Evolutionary conservation across 2,113 vertebrate species (phyloP), one percentile per base, ranked within the genome.

Genomic region (Leptosomus discolor): DNA sequence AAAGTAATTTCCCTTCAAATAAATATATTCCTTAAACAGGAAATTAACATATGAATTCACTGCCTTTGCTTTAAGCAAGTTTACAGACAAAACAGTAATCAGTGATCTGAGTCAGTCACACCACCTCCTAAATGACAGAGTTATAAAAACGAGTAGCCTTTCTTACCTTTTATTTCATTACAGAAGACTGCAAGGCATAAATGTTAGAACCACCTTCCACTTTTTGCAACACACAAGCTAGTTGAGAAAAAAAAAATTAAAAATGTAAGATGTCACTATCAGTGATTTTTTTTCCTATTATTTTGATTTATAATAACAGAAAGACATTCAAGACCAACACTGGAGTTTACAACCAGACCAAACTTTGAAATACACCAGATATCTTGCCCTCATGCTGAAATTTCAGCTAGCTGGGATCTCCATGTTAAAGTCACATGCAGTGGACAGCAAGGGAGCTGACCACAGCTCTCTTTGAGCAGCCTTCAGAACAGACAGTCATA

Each of bases 301-400:
- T 82, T 94, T 94, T 74, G 87, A 76, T 90, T 92, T 70, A 91
- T 41, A 30, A 45, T 69, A n/a, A 84, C 53, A 94, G 76, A 95
- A 96, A 39, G 20, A 43, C 69, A 22, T 45, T 86, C 2, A 23
- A 65, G 54, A 30, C 36, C 29, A 90, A 30, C 16, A 7, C 61
- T 67, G 32, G 22, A 37, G 11, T 67, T 85, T 43, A 65, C 14
- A 61, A 92, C 64, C 43, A 29, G 32, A 69, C 3, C 8, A 24
- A 11, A 30, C 41, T 89, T 57, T 80, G 54, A 87, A 67, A 61
- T 19, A 41, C n/a, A n/a, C 24, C 64, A 54, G 46, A 73, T 21
- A 45, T 19, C 23, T 24, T 56, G 63, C 12, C 20, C 61, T 43
- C 12, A 24, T 2, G 23, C 23, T 60, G 65, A 56, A 54, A 70